phyloP scores from a whole-genome alignment of 2,113 vertebrate species.

The Paratilapia polleni region DNA sequence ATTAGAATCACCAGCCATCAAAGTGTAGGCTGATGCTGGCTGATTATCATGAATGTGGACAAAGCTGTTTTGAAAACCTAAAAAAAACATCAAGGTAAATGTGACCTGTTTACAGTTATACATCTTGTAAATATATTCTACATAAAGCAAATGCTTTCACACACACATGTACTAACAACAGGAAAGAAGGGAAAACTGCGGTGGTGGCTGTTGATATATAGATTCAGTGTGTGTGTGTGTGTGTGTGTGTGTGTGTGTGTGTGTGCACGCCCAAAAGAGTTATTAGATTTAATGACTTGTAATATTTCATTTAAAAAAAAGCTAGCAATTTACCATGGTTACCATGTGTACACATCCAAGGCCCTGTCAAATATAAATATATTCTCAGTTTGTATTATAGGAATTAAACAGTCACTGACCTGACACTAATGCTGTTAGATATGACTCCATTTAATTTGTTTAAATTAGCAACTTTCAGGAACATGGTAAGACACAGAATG shows the following conservation, averaged over 20 bases:
- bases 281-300: not conserved
- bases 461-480: constrained; percentile 4
- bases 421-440: constrained; percentile 18
- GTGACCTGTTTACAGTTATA: constrained; percentile 39
- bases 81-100: constrained; percentile 27
- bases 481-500: not conserved
- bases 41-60: constrained; percentile 41
- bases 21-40: constrained; percentile 52
- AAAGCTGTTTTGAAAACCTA: constrained; percentile 39
- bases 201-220: not conserved
- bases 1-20: constrained; percentile 67
- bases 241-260: not conserved
- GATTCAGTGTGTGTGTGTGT: not conserved
- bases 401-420: constrained; percentile 13
- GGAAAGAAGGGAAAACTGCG: not conserved
- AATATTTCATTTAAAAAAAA: not conserved
- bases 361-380: constrained; percentile 27
- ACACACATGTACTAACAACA: not conserved
- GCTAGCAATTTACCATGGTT: not conserved
- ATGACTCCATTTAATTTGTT: constrained; percentile 11
- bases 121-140: constrained; percentile 7
- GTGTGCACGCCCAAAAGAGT: not conserved
- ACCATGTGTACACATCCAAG: constrained; percentile 1
- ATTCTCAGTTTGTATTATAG: constrained; percentile 11
- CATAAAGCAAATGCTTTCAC: not conserved